Conservation (phyloP, 2,888 invertebrate species). For the Gnatocerus cornutus region DNA sequence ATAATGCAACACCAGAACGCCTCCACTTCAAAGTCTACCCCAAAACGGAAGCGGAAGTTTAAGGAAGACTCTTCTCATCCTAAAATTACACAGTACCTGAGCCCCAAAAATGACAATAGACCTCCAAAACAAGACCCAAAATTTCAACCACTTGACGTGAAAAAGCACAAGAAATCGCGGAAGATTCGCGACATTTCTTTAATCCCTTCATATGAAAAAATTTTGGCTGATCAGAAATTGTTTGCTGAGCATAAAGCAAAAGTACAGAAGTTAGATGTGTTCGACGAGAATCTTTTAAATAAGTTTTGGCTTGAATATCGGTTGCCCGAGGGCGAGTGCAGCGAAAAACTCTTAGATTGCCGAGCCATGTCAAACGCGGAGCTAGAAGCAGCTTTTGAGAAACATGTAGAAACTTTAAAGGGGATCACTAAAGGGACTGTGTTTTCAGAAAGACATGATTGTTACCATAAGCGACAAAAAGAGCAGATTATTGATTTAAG, state of each 20-base stretch:
- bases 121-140: neutral
- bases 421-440: slow-evolving; percentile 54
- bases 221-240: slow-evolving; percentile 54
- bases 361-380: slow-evolving; percentile 54
- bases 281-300: neutral
- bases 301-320: neutral
- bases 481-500: slow-evolving; percentile 53
- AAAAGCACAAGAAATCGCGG: neutral
- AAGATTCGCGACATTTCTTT: neutral
- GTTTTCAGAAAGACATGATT: slow-evolving; percentile 53
- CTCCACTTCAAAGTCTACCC: neutral
- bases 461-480: neutral
- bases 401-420: slow-evolving; percentile 49
- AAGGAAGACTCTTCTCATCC: neutral
- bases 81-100: neutral
- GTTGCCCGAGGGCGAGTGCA: slow-evolving; percentile 5
- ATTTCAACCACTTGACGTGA: neutral
- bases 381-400: slow-evolving; percentile 53
- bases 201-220: slow-evolving; percentile 56
- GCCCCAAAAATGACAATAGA: neutral
- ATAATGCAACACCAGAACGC: neutral
- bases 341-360: slow-evolving; percentile 52
- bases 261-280: slow-evolving; percentile 48
- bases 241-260: slow-evolving; percentile 50
- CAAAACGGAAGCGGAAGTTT: neutral